Percentiles rank a stretch among this genome's conserved stretches.
Evolutionary conservation across 2,888 invertebrate genomes (phyloP).

Genomic region (Chloroclysta siterata): DNA sequence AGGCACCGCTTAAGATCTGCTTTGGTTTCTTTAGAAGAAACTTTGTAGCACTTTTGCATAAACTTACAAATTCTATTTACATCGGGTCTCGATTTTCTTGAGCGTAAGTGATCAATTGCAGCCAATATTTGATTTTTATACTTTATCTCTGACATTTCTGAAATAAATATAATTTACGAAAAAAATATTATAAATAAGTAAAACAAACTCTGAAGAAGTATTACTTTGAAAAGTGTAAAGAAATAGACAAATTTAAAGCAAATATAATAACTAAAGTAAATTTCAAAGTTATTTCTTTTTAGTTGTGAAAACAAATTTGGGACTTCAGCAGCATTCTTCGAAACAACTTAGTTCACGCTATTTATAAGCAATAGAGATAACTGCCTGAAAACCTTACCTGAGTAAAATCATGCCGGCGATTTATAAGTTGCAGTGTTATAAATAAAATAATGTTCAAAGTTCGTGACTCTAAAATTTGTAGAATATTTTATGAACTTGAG

Average conservation of each 20-base stretch:
- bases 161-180: constrained; percentile 45
- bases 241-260: background rate
- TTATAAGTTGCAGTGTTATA: constrained; percentile 47
- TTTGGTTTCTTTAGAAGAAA: constrained; percentile 88
- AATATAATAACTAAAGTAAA: background rate
- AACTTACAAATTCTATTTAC: constrained; percentile 93
- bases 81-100: constrained; percentile 93
- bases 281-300: background rate
- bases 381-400: constrained; percentile 56
- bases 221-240: constrained; percentile 1
- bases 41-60: constrained; percentile 90
- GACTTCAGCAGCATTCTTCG: background rate
- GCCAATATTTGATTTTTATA: constrained; percentile 91
- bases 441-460: constrained; percentile 9
- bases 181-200: background rate
- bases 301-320: background rate
- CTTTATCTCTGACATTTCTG: constrained; percentile 86
- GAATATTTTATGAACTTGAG: too few species aligned
- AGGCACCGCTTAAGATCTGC: constrained; percentile 90
- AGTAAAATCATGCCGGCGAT: constrained; percentile 76
- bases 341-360: constrained; percentile 11
- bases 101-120: constrained; percentile 93
- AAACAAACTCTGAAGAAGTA: background rate
- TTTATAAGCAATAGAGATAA: background rate
- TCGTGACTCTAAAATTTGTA: background rate